Percentiles rank a stretch among this genome's conserved stretches.
phyloP scores from a whole-genome alignment of 37 sponge, comb jelly and placozoan genomes.

The Oopsacas minuta region DNA sequence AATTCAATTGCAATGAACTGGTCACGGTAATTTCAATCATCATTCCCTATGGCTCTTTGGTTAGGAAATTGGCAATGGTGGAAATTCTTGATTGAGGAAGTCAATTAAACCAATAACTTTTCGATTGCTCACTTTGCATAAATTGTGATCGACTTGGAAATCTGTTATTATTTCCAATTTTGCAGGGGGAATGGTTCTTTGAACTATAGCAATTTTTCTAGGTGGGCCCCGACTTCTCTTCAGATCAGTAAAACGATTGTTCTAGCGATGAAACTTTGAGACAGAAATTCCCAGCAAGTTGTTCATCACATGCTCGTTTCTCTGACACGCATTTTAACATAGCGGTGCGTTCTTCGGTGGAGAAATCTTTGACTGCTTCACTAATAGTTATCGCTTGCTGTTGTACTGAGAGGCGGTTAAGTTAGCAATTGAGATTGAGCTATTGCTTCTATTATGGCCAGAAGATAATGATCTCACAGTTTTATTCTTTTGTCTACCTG shows the following conservation, averaged over 20 bases:
- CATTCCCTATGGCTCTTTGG: conserved; percentile 8
- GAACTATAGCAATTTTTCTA: background rate
- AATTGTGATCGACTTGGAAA: background rate
- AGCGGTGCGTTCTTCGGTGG: background rate
- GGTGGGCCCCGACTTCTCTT: conserved; percentile 1
- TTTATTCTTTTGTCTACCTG: conserved; percentile 12
- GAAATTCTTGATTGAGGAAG: conserved; percentile 19
- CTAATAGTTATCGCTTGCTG: background rate
- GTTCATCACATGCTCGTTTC: background rate
- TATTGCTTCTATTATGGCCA: background rate
- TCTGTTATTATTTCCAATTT: background rate
- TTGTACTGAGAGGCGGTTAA: conserved; percentile 5
- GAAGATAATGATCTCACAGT: conserved; percentile 3
- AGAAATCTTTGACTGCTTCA: background rate
- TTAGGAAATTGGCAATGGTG: conserved; percentile 14
- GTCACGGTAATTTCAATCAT: conserved; percentile 3
- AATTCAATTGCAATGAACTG: background rate
- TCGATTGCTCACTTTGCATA: conserved; percentile 10
- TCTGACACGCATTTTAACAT: conserved; percentile 8
- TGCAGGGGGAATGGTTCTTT: background rate
- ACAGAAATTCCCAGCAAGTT: background rate
- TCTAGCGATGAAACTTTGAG: conserved; percentile 2
- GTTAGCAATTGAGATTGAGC: background rate
- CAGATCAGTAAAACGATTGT: conserved; percentile 8
- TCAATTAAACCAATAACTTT: background rate